Conservation (phyloP, 2,888 invertebrate genomes). For the Drosophila monieri region DNA sequence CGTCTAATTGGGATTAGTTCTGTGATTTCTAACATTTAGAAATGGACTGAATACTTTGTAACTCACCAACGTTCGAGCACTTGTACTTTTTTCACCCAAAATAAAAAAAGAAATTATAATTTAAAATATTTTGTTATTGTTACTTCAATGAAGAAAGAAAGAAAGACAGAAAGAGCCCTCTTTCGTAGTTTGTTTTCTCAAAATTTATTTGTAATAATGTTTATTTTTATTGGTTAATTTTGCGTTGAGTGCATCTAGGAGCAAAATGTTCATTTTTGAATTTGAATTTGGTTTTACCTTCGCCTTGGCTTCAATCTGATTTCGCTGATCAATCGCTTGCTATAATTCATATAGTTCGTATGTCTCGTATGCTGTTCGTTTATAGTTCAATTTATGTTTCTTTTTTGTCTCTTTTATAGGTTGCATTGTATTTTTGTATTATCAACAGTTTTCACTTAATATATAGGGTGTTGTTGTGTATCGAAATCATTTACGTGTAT, state of each 20-base stretch:
- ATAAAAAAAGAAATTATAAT: conserved; percentile 5
- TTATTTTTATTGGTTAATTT: conserved; percentile 80
- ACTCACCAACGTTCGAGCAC: conserved; percentile 32
- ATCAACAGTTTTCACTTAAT: conserved; percentile 65
- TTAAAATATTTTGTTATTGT: background rate
- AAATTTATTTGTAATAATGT: conserved; percentile 76
- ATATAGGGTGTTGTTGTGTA: conserved; percentile 44
- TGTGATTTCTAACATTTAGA: conserved; percentile 80
- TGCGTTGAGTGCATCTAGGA: conserved; percentile 83
- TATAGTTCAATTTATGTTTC: conserved; percentile 24
- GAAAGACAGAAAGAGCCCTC: background rate
- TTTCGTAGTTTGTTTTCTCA: conserved; percentile 26
- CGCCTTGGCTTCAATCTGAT: conserved; percentile 28
- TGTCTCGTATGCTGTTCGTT: conserved; percentile 14
- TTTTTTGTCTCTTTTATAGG: conserved; percentile 50
- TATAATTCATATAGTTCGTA: conserved; percentile 28
- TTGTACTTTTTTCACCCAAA: conserved; percentile 33
- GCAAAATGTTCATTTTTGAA: conserved; percentile 70
- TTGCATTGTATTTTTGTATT: conserved; percentile 67
- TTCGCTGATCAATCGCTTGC: conserved; percentile 38
- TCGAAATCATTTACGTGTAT: conserved; percentile 66
- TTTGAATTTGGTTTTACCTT: conserved; percentile 60
- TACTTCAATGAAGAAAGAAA: no score
- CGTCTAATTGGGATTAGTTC: conserved; percentile 38
- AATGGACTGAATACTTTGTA: conserved; percentile 79